These are phyloP conservation scores for Rhabdomys pumilio DNA, from an alignment of 2,797 vertebrate species.

Conservation along the genomic window DNA sequence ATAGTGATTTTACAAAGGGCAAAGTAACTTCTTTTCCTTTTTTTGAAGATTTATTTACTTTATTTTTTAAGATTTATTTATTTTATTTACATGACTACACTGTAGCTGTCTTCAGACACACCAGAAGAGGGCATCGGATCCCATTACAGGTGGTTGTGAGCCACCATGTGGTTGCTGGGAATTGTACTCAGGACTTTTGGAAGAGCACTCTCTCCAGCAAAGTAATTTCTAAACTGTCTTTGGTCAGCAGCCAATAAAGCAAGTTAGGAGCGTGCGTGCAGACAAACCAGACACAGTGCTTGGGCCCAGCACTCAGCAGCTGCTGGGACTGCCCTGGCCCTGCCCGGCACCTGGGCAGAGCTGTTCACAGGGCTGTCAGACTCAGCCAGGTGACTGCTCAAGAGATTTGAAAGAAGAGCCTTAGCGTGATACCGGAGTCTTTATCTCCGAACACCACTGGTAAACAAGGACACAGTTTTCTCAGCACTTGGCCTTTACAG, in stretches of 20 bases:
- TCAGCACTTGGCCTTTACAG: not conserved
- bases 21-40: not conserved
- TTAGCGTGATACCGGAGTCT: not conserved
- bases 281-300: too few species aligned
- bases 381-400: not conserved
- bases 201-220: too few species aligned
- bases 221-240: not conserved
- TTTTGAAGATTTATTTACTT: too few species aligned
- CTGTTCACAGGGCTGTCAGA: not conserved
- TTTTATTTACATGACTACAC: too few species aligned
- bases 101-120: too few species aligned
- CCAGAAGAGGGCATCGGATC: too few species aligned
- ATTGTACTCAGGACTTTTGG: too few species aligned
- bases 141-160: too few species aligned
- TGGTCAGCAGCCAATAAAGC: not conserved
- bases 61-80: too few species aligned
- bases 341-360: too few species aligned
- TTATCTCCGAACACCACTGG: not conserved
- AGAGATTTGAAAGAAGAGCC: not conserved
- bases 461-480: not conserved
- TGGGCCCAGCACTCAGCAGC: not conserved
- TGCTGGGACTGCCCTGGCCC: not conserved
- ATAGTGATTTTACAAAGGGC: not conserved
- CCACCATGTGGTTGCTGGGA: too few species aligned
- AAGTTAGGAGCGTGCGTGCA: rapidly evolving